phyloP scores from a whole-genome alignment of 2,797 vertebrate species.

The Ptychobarbus kaznakovi region DNA sequence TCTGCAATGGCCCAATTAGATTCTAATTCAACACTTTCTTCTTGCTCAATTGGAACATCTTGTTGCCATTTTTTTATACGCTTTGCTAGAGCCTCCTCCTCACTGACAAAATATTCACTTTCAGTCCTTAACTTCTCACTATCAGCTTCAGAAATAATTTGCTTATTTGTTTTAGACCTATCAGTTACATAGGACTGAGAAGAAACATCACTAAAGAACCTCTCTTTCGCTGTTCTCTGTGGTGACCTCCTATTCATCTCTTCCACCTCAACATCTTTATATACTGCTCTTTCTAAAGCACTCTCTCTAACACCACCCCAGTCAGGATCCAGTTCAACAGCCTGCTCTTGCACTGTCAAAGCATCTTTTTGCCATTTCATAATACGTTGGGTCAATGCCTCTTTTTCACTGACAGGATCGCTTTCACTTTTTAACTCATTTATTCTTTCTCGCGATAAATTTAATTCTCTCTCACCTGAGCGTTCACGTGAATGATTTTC shows the following conservation, averaged over 20 bases:
- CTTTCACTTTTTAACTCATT: constrained; percentile 75
- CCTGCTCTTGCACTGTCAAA: constrained; percentile 73
- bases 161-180: constrained; percentile 29
- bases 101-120: constrained; percentile 78
- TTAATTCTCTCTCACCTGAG: constrained; percentile 67
- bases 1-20: constrained; percentile 75
- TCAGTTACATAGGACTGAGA: constrained; percentile 56
- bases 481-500: constrained; percentile 63
- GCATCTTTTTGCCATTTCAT: constrained; percentile 84
- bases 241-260: constrained; percentile 34
- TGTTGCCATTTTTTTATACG: constrained; percentile 80
- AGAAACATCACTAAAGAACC: constrained; percentile 52
- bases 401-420: constrained; percentile 78
- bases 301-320: constrained; percentile 58
- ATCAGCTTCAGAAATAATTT: constrained; percentile 40
- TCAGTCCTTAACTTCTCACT: constrained; percentile 74
- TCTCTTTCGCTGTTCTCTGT: constrained; percentile 63
- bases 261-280: constrained; percentile 41
- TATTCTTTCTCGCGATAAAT: constrained; percentile 79
- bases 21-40: constrained; percentile 77
- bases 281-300: constrained; percentile 30
- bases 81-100: constrained; percentile 79
- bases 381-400: constrained; percentile 78
- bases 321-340: constrained; percentile 60
- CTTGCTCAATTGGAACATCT: constrained; percentile 75